Percentiles rank a stretch among this genome's conserved stretches.
phyloP scores from a whole-genome alignment of 2,113 vertebrate genomes.

The Platysteira castanea region DNA sequence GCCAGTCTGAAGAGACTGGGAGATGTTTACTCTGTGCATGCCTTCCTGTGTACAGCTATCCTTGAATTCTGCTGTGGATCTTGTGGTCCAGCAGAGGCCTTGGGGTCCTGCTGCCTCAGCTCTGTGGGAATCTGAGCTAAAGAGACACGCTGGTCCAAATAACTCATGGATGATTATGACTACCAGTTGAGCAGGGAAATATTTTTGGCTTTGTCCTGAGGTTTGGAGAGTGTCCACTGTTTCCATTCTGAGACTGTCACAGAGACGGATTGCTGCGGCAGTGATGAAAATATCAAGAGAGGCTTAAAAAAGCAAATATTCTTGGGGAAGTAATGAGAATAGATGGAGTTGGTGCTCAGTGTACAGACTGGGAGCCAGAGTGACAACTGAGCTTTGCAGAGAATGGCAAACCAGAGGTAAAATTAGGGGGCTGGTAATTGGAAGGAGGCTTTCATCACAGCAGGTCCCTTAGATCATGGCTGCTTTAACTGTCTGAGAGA shows the following conservation, averaged over 20 bases:
- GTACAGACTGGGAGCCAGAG: background rate
- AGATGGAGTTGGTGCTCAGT: background rate
- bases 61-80: background rate
- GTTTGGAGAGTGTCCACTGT: slow-evolving; percentile 10
- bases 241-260: slow-evolving; percentile 42
- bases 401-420: background rate
- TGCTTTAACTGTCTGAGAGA: background rate
- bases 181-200: background rate
- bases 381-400: background rate
- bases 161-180: background rate
- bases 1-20: background rate
- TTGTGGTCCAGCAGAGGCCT: background rate
- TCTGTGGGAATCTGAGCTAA: background rate
- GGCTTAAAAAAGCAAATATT: slow-evolving; percentile 36
- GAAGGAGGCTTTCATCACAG: background rate
- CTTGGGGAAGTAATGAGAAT: background rate
- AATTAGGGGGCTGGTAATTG: background rate
- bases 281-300: slow-evolving; percentile 26
- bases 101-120: background rate
- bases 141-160: background rate
- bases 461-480: background rate
- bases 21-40: background rate
- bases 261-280: background rate
- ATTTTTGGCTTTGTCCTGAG: slow-evolving; percentile 23
- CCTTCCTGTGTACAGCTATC: background rate